These are phyloP conservation scores for Heteromyza rotundicornis DNA, from an alignment of 2,888 invertebrate species.

Conservation along the genomic window DNA sequence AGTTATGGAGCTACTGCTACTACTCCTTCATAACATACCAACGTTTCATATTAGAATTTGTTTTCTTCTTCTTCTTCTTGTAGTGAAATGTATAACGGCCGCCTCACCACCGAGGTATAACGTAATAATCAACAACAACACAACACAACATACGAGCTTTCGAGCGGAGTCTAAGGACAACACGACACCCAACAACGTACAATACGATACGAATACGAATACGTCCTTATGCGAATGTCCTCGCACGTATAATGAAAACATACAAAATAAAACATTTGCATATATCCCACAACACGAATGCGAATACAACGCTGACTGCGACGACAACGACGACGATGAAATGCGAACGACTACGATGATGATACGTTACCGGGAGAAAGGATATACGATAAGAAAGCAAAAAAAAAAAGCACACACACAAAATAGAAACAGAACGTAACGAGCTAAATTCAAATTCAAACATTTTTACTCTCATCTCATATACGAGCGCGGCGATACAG, in stretches of 20 bases:
- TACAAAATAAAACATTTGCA: constrained; percentile 32
- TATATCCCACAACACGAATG: constrained; percentile 18
- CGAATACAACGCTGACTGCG: constrained; percentile 7
- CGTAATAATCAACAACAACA: constrained; percentile 17
- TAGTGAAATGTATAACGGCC: constrained; percentile 9
- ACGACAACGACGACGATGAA: not conserved
- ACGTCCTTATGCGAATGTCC: constrained; percentile 39
- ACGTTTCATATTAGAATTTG: constrained; percentile 33
- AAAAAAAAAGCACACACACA: not conserved
- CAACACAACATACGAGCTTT: constrained; percentile 6
- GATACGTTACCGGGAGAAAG: constrained; percentile 20
- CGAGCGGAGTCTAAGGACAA: not conserved
- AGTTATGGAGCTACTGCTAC: too few species aligned
- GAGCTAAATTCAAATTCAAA: not conserved
- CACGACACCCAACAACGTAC: constrained; percentile 3
- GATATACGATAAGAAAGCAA: constrained; percentile 7
- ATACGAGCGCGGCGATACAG: not conserved
- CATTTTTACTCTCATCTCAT: constrained; percentile 3
- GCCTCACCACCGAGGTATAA: not conserved
- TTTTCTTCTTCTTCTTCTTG: not conserved
- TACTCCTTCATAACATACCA: constrained; percentile 46
- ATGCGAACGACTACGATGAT: constrained; percentile 16
- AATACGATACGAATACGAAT: constrained; percentile 14
- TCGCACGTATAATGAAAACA: constrained; percentile 45
- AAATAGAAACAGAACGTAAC: not conserved